phyloP scores from a whole-genome alignment of 1,140 invertebrate genomes.

The Arion vulgaris region DNA sequence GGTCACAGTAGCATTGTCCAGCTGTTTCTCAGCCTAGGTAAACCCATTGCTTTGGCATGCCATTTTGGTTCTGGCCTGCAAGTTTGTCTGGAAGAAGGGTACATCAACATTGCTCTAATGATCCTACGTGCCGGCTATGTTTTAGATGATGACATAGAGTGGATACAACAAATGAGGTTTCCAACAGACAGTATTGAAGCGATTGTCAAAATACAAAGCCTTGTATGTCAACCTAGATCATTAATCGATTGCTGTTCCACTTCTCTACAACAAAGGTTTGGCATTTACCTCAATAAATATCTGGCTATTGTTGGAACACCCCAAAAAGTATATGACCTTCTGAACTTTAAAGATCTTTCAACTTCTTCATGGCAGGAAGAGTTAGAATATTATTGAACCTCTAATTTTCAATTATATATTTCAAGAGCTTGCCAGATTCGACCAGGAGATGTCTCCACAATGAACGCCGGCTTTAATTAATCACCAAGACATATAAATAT shows the following conservation, averaged over 20 bases:
- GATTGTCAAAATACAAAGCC: slow-evolving; percentile 33
- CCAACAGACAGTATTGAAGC: slow-evolving; percentile 29
- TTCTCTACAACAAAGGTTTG: slow-evolving; percentile 28
- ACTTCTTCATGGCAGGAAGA: slow-evolving; percentile 20
- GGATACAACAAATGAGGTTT: slow-evolving; percentile 37
- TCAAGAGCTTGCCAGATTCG: no score
- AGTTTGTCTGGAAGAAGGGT: slow-evolving; percentile 35
- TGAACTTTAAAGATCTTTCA: slow-evolving; percentile 33
- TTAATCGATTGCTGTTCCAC: slow-evolving; percentile 36
- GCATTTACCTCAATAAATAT: slow-evolving; percentile 18
- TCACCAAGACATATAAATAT: no score
- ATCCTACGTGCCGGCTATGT: slow-evolving; percentile 40
- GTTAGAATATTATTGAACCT: no score
- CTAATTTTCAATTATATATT: no score
- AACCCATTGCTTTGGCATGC: slow-evolving; percentile 36
- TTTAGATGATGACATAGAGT: slow-evolving; percentile 42
- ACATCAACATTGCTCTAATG: slow-evolving; percentile 30
- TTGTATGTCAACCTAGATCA: slow-evolving; percentile 26
- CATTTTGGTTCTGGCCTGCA: slow-evolving; percentile 43
- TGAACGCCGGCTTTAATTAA: no score
- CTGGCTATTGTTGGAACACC: slow-evolving; percentile 7
- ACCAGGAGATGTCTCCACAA: no score
- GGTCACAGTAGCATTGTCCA: slow-evolving; percentile 36
- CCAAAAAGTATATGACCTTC: slow-evolving; percentile 9
- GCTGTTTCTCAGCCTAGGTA: slow-evolving; percentile 34